phyloP scores from a whole-genome alignment of 2,888 invertebrate species.

The Pachycephus smyrnensis region DNA sequence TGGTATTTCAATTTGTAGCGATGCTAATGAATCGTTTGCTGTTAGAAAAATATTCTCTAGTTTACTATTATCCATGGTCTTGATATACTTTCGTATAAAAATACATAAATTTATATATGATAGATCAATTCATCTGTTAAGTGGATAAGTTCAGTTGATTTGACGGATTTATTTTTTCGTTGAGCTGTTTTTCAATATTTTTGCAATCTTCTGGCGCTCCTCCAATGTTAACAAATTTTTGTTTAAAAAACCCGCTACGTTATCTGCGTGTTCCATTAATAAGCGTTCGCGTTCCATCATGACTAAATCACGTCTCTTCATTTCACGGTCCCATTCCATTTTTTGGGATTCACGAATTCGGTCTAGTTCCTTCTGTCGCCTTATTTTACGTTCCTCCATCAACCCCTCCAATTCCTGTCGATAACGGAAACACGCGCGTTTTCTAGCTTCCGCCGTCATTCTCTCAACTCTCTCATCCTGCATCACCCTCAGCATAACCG shows the following conservation, averaged over 20 bases:
- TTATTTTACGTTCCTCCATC: conserved; percentile 44
- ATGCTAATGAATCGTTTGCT: neutral
- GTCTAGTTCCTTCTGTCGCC: conserved; percentile 40
- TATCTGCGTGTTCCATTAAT: conserved; percentile 43
- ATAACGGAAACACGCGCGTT: conserved; percentile 42
- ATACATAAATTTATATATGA: neutral
- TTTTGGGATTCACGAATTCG: conserved; percentile 27
- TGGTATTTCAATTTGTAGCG: neutral
- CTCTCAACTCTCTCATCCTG: conserved; percentile 46
- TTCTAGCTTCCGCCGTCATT: conserved; percentile 44
- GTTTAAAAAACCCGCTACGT: conserved; percentile 34
- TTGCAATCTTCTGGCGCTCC: conserved; percentile 34
- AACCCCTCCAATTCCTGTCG: conserved; percentile 47
- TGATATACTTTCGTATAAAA: neutral
- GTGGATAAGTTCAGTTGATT: neutral
- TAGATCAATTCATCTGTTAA: neutral
- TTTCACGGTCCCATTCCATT: conserved; percentile 29
- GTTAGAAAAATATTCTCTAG: neutral
- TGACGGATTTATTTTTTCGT: neutral
- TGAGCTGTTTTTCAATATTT: neutral
- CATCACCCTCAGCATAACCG: conserved; percentile 46
- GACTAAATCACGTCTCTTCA: conserved; percentile 23
- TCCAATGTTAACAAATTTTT: conserved; percentile 36
- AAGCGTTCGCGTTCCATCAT: conserved; percentile 43
- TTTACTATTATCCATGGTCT: neutral